Base-by-base conservation (phyloP, 2,888 invertebrate species). In the Patella pellucida region DNA sequence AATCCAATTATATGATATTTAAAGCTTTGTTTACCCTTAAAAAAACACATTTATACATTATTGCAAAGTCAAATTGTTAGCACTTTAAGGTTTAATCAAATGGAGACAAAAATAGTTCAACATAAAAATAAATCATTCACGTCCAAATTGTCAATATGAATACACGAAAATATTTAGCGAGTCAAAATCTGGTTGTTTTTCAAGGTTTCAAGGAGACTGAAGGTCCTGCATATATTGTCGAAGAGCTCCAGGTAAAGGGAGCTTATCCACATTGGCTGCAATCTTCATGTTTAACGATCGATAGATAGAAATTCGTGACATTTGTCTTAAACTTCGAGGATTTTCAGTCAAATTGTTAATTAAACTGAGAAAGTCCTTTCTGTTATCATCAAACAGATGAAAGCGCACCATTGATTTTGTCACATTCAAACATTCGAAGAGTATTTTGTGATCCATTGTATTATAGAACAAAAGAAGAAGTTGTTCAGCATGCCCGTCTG, bases 261-360 rank as follows among this genome's bases (percentile, higher is more conserved):
- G 91, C 87, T 94, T 93, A 87, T 93, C 93, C 72, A 94, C 93
- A 86, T 93, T 92, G 79, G 93, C 92, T n/a, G 94, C 94, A 73
- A 95, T 92, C 85, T 93, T 93, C 70, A 94, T 92, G 78, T 93
- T 92, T 79, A 95, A 89, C 72, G 94, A 93, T 84, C 93, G 93
- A 88, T 95, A 94, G 79, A 95, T 94, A 81, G 93, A 92, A 72
- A 94, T 93, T 27, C 95, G 92, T 68, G 94, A 93, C 78, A 95
- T 93, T 90, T 95, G 95, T 88, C 95, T 94, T n/a, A 95, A 92
- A 79, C 93, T 93, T 68, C 95, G 92, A 14, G 95, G 95, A 79
- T 93, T 92, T 56, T 94, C 93, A 84, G 94, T 93, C 82, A 95
- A 90, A 73, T 93, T 92, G 82, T 94, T 93, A 81, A 95, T 93